Base-by-base conservation (phyloP, 2,888 invertebrate genomes). In the Nymphalis urticae region DNA sequence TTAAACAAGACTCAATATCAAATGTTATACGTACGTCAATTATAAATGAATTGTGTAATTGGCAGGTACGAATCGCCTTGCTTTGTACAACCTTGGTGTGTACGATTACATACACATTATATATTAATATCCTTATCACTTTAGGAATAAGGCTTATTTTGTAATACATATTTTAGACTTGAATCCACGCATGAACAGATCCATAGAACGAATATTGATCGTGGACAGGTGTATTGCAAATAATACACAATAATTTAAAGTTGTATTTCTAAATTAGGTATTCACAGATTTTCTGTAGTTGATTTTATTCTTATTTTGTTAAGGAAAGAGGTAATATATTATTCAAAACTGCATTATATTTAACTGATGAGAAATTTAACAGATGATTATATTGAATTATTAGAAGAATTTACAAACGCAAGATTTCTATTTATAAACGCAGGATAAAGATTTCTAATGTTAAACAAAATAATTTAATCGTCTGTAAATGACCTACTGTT, bases 11-110 rank as follows among this genome's bases (percentile, higher is more conserved):
- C 48, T 56, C 13, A 48, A 60, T 69, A 65, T 47, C 54, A 54
- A 63, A 66, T 64, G 54, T n/a, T 54, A 54, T 62, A 64, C 54
- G 36, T 58, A 69, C 61, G 69, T 65, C 63, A 69, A 69, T 71
- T 69, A 64, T 64, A 69, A 65, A 65, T 64, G 62, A 63, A 69
- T 66, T 69, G 65, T 66, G 60, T 61, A 58, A 62, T 71, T 63
- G 63, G 62, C 60, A 60, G 54, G 54, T 64, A 63, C 66, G 51
- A 69, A 71, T 71, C 48, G 62, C 56, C 54, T 17, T 64, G n/a
- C 53, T 54, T 59, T 53, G 61, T 64, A 42, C 54, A 50, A 50
- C 48, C 62, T 65, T 68, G 59, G 62, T 68, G 8, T n/a, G 51
- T 8, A 51, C 48, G 24, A 17, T 36, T 10, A 48, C 19, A 17